Evolutionary conservation across 2,113 vertebrate species (phyloP).

Genomic region (Dermatemys mawii): DNA sequence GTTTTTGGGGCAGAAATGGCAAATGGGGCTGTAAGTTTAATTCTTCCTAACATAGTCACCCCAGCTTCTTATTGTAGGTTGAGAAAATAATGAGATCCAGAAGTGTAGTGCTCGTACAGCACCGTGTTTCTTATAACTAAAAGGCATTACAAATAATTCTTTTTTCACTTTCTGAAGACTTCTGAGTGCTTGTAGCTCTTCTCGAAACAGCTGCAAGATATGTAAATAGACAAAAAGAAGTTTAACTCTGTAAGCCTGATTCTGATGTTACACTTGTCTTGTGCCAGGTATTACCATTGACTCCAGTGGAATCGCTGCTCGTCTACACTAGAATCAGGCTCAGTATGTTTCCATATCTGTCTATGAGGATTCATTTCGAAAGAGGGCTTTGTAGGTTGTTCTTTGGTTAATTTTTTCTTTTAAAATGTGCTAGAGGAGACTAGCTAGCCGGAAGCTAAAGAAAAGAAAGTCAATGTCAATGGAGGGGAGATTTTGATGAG

Average conservation of each 20-base stretch:
- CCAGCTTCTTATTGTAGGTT: conserved; percentile 7
- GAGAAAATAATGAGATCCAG: not conserved
- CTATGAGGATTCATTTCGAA: not conserved
- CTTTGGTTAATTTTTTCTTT: not conserved
- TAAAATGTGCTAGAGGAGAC: not conserved
- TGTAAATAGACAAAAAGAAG: conserved; percentile 1
- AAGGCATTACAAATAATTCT: not conserved
- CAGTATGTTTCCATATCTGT: not conserved
- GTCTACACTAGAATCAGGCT: conserved; percentile 13
- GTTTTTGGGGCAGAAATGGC: conserved; percentile 47
- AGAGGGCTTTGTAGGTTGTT: not conserved
- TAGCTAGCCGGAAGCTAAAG: not conserved
- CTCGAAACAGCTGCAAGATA: not conserved
- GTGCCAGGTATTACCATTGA: conserved; percentile 42
- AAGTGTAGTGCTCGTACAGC: not conserved
- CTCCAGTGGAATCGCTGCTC: conserved; percentile 20
- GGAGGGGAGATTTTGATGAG: not conserved
- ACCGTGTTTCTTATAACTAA: not conserved
- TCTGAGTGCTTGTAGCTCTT: not conserved
- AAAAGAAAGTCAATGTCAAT: not conserved
- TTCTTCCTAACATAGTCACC: not conserved
- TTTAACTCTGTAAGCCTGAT: conserved; percentile 32
- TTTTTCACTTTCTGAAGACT: conserved; percentile 23
- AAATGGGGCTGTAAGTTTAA: conserved; percentile 48
- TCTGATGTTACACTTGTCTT: conserved; percentile 33